Conservation (phyloP, 2,888 invertebrate species). For the Dryobota labecula region DNA sequence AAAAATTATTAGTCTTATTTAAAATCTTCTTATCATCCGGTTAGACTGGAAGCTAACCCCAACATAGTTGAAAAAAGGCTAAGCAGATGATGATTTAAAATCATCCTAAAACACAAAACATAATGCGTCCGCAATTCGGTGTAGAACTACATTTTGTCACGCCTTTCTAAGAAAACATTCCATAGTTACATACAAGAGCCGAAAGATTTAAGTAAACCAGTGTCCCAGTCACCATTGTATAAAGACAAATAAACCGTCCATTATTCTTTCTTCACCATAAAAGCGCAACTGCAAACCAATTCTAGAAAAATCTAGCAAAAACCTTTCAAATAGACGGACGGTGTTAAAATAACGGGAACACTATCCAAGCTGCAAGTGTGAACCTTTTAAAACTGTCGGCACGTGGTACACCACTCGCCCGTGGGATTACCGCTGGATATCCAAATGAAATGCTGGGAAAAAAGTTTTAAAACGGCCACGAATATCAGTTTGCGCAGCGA, state of each 20-base stretch:
- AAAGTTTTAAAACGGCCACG: conserved; percentile 27
- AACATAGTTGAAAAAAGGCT: background rate
- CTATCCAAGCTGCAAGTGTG: conserved; percentile 32
- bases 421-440: conserved; percentile 44
- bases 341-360: conserved; percentile 39
- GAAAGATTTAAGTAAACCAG: conserved; percentile 1
- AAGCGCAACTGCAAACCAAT: conserved; percentile 23
- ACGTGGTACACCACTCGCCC: conserved; percentile 40
- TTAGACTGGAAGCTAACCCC: background rate
- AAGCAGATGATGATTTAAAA: background rate
- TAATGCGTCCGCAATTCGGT: background rate
- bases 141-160: background rate
- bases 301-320: conserved; percentile 23
- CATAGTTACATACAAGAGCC: background rate
- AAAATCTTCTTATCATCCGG: background rate
- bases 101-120: background rate
- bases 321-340: conserved; percentile 3
- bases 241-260: conserved; percentile 30
- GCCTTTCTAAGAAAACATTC: conserved; percentile 14
- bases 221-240: conserved; percentile 17
- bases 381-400: conserved; percentile 60
- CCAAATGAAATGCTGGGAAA: conserved; percentile 35
- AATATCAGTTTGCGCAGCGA: conserved; percentile 33
- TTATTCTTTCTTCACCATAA: conserved; percentile 27
- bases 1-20: background rate